A percentile compares a stretch with the other conserved stretches of the same genome.
Conservation (phyloP, 2,888 invertebrate species). For the Polylopha cassiicola region DNA sequence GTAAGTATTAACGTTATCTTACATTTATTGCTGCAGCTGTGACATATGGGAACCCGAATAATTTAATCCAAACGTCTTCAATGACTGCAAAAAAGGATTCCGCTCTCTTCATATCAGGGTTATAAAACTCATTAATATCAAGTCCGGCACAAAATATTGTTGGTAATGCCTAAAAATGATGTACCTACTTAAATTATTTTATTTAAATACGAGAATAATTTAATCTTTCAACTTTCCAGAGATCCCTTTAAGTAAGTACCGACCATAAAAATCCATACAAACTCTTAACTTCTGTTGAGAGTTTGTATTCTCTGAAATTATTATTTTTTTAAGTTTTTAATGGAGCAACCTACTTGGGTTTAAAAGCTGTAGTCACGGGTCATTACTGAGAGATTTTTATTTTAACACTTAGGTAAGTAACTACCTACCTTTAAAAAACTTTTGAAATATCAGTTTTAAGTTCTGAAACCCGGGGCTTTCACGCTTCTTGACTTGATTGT, state of each 20-base stretch:
- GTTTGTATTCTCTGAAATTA: no score
- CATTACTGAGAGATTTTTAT: no score
- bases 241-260: constrained; percentile 75
- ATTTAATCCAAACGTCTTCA: constrained; percentile 87
- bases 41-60: constrained; percentile 84
- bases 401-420: no score
- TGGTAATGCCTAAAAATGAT: constrained; percentile 69
- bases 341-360: no score
- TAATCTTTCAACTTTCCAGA: constrained; percentile 79
- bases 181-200: neutral
- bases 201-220: constrained; percentile 81
- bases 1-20: constrained; percentile 46
- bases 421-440: no score
- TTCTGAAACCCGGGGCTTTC: no score
- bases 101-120: constrained; percentile 82
- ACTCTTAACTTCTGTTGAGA: no score
- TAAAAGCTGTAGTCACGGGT: no score
- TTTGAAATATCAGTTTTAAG: no score
- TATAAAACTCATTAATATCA: constrained; percentile 88
- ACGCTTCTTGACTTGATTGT: no score
- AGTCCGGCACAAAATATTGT: constrained; percentile 83
- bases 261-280: no score
- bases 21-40: constrained; percentile 92
- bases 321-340: no score
- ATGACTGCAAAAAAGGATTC: constrained; percentile 85